Conservation (phyloP, 2,888 invertebrate genomes). For the Lampropteryx suffumata region DNA sequence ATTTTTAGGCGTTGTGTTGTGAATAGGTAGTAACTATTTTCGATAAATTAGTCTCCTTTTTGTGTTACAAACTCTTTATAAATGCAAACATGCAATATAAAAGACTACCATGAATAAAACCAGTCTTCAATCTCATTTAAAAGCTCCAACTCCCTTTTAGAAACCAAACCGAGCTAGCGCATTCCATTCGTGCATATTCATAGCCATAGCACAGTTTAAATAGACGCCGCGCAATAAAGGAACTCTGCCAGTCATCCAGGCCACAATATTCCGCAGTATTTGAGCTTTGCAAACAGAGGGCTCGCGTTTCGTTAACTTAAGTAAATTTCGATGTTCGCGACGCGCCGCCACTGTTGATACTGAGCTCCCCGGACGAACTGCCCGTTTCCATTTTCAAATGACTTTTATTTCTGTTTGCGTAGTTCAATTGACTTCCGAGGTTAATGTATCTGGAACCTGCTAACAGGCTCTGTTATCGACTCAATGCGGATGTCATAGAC, state of each 20-base stretch:
- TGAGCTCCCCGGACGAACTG: constrained; percentile 45
- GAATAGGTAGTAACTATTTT: too few relatives aligned
- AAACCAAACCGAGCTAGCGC: constrained; percentile 45
- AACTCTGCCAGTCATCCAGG: constrained; percentile 40
- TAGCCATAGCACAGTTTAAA: constrained; percentile 62
- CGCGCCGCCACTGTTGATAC: constrained; percentile 63
- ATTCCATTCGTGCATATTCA: constrained; percentile 66
- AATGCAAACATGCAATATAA: too few relatives aligned
- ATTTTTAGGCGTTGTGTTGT: too few relatives aligned
- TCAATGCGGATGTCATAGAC: too few relatives aligned
- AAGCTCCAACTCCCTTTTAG: constrained; percentile 37
- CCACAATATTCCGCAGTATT: constrained; percentile 61
- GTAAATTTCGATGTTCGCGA: constrained; percentile 81
- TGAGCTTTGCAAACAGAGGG: constrained; percentile 78
- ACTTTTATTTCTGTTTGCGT: constrained; percentile 50
- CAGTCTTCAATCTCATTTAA: constrained; percentile 24
- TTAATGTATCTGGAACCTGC: constrained; percentile 21
- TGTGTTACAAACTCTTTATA: too few relatives aligned
- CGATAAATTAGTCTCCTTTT: too few relatives aligned
- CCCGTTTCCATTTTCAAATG: constrained; percentile 56
- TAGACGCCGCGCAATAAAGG: constrained; percentile 58
- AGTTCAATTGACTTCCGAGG: constrained; percentile 27
- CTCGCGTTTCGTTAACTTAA: constrained; percentile 80
- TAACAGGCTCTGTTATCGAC: not conserved
- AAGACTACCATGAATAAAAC: constrained; percentile 5